phyloP scores from a whole-genome alignment of 2,113 vertebrate species.

The Colaptes auratus region DNA sequence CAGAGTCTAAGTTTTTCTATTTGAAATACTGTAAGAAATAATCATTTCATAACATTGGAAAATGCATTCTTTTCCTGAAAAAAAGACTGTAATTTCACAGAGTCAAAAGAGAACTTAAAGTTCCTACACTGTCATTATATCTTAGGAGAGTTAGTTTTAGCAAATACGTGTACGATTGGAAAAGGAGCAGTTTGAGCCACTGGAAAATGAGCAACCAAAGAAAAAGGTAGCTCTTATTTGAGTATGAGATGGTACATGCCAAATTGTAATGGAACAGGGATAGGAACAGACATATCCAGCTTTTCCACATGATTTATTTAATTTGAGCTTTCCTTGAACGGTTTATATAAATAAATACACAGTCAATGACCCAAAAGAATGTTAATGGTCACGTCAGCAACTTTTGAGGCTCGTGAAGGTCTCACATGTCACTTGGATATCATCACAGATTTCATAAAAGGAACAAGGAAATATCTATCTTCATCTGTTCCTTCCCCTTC shows the following conservation, averaged over 20 bases:
- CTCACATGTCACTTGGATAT: not conserved
- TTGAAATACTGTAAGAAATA: not conserved
- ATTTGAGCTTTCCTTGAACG: not conserved
- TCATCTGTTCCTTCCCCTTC: not conserved
- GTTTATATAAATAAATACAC: not conserved
- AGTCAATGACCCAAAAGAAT: not conserved
- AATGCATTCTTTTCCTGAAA: not conserved
- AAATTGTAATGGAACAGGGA: not conserved
- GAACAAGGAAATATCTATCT: not conserved
- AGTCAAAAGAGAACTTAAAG: not conserved
- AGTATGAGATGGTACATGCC: not conserved
- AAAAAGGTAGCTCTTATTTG: not conserved
- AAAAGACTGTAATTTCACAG: not conserved
- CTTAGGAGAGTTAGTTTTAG: not conserved
- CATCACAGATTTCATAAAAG: not conserved
- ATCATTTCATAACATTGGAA: not conserved
- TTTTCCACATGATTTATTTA: not conserved
- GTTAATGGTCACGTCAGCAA: not conserved
- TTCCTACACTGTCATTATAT: not conserved
- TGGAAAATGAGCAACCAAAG: not conserved
- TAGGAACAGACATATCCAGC: not conserved
- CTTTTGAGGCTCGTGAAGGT: not conserved
- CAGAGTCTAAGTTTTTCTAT: not conserved
- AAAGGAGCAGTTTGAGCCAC: not conserved
- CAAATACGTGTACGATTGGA: not conserved